phyloP scores from a whole-genome alignment of 2,113 vertebrate genomes.

The Chloropsis cyanopogon region DNA sequence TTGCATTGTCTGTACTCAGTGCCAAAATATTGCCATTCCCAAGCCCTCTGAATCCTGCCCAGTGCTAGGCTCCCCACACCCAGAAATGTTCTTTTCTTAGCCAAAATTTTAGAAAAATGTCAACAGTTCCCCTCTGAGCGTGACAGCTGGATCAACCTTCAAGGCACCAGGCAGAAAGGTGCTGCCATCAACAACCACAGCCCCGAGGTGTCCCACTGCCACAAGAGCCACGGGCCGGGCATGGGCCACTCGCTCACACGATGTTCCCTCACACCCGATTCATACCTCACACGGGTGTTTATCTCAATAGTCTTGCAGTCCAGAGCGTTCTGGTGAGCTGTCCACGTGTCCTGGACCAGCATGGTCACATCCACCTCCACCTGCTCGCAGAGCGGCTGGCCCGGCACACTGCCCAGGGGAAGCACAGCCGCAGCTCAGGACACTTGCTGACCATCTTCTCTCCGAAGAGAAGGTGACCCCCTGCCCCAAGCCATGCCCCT shows the following conservation, averaged over 20 bases:
- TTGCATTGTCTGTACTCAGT: background rate
- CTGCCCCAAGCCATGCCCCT: fast-evolving
- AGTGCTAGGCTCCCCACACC: fast-evolving
- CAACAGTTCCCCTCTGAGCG: background rate
- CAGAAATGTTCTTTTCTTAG: background rate
- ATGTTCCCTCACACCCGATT: background rate
- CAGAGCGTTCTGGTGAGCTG: background rate
- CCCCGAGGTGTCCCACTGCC: background rate
- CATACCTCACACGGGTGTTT: conserved; percentile 27
- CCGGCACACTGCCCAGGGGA: background rate
- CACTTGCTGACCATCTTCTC: background rate
- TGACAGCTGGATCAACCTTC: fast-evolving
- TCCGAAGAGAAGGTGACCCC: background rate
- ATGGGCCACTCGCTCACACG: fast-evolving
- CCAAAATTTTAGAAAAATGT: background rate
- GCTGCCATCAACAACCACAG: background rate
- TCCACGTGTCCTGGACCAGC: background rate
- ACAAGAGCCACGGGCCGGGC: fast-evolving
- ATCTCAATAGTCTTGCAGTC: conserved; percentile 51
- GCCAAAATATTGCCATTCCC: background rate
- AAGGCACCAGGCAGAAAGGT: too few relatives aligned
- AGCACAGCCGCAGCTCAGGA: background rate
- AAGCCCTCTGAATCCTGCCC: too few relatives aligned
- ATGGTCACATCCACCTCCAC: conserved; percentile 46
- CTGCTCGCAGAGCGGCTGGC: background rate